Evolutionary conservation across 2,113 vertebrate genomes (phyloP).

Genomic region (Clinocottus analis): DNA sequence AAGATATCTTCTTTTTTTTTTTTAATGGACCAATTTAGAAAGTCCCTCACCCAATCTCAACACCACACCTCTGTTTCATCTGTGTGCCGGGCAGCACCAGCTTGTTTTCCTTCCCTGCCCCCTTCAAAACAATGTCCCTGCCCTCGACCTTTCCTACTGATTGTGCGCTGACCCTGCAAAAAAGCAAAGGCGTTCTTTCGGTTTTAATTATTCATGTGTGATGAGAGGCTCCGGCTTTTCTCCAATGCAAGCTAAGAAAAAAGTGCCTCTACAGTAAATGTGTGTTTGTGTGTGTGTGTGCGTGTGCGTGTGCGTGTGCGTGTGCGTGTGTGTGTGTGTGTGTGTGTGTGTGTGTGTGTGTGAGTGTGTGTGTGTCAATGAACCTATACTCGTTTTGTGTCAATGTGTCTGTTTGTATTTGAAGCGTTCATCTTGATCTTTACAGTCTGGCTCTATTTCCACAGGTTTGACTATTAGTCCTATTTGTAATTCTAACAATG

Average conservation of each 20-base stretch:
- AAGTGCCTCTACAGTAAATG: constrained; percentile 31
- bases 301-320: background rate
- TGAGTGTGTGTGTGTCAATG: background rate
- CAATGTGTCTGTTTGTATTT: constrained; percentile 5
- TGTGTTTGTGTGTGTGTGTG: constrained; percentile 15
- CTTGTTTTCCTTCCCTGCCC: constrained; percentile 58
- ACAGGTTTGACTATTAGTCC: background rate
- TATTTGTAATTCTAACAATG: background rate
- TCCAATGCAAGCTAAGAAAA: constrained; percentile 56
- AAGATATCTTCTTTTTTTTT: constrained; percentile 36
- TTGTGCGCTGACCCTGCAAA: constrained; percentile 78
- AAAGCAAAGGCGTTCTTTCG: constrained; percentile 70
- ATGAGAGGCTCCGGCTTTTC: constrained; percentile 63
- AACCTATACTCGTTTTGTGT: constrained; percentile 8
- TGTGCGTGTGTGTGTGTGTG: constrained; percentile 10
- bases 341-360: constrained; percentile 1
- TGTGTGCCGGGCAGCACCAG: constrained; percentile 33
- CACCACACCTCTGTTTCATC: constrained; percentile 62
- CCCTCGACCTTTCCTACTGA: constrained; percentile 72
- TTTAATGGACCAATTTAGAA: constrained; percentile 42
- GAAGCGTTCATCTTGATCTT: background rate
- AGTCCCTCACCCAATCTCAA: constrained; percentile 44
- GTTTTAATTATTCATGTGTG: constrained; percentile 82
- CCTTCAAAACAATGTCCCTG: constrained; percentile 51
- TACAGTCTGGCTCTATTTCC: background rate